Evolutionary conservation across 2,888 invertebrate genomes (phyloP).

Genomic region (Myathropa florea): DNA sequence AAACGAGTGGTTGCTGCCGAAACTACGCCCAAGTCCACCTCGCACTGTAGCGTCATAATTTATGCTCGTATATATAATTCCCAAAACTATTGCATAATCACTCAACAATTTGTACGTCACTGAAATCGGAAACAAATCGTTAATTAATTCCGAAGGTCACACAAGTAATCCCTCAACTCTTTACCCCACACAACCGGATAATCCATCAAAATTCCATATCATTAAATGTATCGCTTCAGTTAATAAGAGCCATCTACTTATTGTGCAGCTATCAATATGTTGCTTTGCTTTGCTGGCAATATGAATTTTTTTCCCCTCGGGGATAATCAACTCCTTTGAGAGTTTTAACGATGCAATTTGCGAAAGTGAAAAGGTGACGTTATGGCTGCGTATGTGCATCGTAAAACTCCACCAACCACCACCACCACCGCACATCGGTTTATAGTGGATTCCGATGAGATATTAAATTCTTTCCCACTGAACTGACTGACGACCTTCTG

Average conservation of each 20-base stretch:
- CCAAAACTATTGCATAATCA: too few species aligned
- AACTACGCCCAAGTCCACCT: too few species aligned
- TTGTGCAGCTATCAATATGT: constrained; percentile 49
- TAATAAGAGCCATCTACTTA: constrained; percentile 36
- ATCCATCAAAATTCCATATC: constrained; percentile 53
- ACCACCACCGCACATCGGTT: constrained; percentile 22
- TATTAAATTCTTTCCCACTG: constrained; percentile 51
- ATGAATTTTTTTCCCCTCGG: constrained; percentile 44
- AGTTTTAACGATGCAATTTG: constrained; percentile 68
- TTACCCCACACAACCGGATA: constrained; percentile 10
- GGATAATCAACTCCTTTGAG: constrained; percentile 49
- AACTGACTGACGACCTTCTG: constrained; percentile 16
- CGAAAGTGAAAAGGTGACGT: constrained; percentile 68
- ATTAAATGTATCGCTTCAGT: constrained; percentile 41
- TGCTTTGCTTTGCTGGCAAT: constrained; percentile 43
- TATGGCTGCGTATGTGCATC: constrained; percentile 67
- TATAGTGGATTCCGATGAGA: constrained; percentile 54
- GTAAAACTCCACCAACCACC: constrained; percentile 28
- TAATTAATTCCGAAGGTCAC: neutral
- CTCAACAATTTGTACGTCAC: neutral
- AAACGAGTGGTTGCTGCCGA: too few species aligned
- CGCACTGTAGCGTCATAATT: too few species aligned
- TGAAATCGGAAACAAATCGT: neutral
- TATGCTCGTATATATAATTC: too few species aligned
- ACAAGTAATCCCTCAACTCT: neutral